These are phyloP conservation scores for Scolopax rusticola DNA, from an alignment of 2,797 vertebrate genomes.

Conservation along the genomic window DNA sequence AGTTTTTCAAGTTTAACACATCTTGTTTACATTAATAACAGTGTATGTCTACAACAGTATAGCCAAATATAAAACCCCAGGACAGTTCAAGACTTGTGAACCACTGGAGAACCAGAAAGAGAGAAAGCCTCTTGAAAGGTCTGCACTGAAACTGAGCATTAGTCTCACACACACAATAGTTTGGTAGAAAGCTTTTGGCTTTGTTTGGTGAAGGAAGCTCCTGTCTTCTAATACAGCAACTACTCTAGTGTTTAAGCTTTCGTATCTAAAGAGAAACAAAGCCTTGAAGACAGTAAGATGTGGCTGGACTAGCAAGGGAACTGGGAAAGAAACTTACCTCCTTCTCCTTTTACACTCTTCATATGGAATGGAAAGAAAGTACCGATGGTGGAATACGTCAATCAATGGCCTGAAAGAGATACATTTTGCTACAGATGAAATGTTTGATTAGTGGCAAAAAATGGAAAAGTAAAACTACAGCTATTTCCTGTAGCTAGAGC, in stretches of 20 bases:
- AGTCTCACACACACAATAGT: accelerated
- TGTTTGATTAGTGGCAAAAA: neutral
- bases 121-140: neutral
- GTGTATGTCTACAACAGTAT: neutral
- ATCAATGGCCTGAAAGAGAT: slow-evolving; percentile 86
- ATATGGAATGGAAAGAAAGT: slow-evolving; percentile 94
- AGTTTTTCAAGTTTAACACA: neutral
- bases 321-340: slow-evolving; percentile 78
- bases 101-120: neutral
- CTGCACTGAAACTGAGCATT: neutral
- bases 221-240: neutral
- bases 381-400: slow-evolving; percentile 88
- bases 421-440: neutral
- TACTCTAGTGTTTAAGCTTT: neutral
- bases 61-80: neutral
- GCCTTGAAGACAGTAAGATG: accelerated
- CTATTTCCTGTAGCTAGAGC: neutral
- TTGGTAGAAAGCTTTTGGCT: neutral
- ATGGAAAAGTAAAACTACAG: neutral
- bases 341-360: slow-evolving; percentile 95
- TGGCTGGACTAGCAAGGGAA: neutral
- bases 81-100: neutral
- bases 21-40: neutral
- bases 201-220: neutral
- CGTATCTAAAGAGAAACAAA: neutral